Base-by-base conservation (phyloP, 1,140 invertebrate species). In the Zaprionus lachaisei region DNA sequence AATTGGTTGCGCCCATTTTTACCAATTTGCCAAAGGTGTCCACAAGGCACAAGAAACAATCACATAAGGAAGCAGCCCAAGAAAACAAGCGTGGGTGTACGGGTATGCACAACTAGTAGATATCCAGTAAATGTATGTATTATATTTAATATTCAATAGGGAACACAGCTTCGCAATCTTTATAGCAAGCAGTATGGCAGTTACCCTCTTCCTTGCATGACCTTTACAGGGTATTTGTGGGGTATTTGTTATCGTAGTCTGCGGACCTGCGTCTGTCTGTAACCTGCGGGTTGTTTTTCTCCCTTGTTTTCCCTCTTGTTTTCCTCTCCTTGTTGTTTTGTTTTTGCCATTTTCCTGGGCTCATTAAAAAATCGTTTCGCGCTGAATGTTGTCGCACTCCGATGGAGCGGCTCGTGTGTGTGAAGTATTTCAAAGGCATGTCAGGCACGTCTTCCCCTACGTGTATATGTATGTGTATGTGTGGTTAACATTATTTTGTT, bases 301-400 rank as follows among this genome's bases (percentile, higher is more conserved):
- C 15, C 12, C 15, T 37, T 62, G 55, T 47, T 63, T 44, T 41
- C 12, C 9, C 9, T 34, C 9, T 34, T 34, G 31, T 34, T 34
- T 34, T 34, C 31, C 9, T 34, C 11, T 31, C 49, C 47, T 47
- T 41, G 22, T 47, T 41, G 22, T 47, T 68, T 38, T 72, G 64
- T 71, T 72, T 38, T 81, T 72, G 54, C 69, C 79, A 79, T 81
- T 84, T 77, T 64, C 68, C 5, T 47, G 69, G 55, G 71, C 79
- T 90, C 78, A 89, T 89, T 89, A 90, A 89, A 89, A 81, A 69
- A 84, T 78, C 57, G 81, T 84, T 81, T 61, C 37, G 44, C 74
- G 71, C 49, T 81, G 78, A 75, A 78, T 78, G 70, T 87, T 87
- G 73, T 83, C 83, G 79, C 74, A 81, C 69, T 79, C 51, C 77